Evolutionary conservation across 2,797 vertebrate genomes (phyloP).

Genomic region (Myotis findleyi): DNA sequence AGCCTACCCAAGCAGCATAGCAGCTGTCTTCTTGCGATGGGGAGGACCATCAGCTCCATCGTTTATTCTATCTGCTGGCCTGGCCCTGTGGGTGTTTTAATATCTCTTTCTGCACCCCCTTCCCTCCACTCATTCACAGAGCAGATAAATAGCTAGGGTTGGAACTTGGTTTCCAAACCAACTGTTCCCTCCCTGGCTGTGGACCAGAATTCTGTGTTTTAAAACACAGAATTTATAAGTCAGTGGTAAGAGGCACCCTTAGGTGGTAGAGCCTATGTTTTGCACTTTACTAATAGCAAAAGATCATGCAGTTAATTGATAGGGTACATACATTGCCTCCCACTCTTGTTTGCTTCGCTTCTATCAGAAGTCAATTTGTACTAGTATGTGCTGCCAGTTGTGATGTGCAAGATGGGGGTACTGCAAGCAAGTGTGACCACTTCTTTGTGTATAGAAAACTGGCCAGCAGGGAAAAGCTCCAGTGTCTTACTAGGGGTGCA

Average conservation of each 20-base stretch:
- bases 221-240: neutral
- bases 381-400: neutral
- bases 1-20: neutral
- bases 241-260: neutral
- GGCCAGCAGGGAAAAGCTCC: neutral
- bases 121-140: neutral
- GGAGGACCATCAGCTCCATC: neutral
- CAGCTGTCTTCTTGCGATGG: neutral
- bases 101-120: neutral
- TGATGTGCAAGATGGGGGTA: neutral
- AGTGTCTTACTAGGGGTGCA: neutral
- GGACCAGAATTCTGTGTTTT: neutral
- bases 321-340: neutral
- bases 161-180: slow-evolving; percentile 30
- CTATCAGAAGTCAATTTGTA: neutral
- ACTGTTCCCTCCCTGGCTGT: neutral
- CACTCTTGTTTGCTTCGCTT: neutral
- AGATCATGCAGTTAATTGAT: neutral
- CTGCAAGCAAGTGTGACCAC: neutral
- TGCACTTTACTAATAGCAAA: neutral
- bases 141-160: neutral
- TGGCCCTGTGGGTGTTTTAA: neutral
- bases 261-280: neutral
- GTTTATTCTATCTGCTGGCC: neutral
- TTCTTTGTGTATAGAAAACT: neutral